Conservation (phyloP, 2,888 invertebrate genomes). For the Lagria hirta region DNA sequence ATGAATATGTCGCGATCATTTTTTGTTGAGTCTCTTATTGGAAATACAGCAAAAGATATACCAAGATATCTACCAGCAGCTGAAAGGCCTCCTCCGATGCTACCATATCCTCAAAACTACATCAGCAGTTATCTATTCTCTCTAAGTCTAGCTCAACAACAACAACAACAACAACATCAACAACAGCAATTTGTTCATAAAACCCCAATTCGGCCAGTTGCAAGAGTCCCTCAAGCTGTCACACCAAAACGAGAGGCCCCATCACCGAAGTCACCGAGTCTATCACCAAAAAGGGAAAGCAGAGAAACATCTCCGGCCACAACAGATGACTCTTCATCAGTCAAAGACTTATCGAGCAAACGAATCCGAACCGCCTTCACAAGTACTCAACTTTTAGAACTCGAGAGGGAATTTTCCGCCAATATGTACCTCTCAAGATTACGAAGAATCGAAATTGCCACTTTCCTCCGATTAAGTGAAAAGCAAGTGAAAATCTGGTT, state of each 20-base stretch:
- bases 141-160: conserved; percentile 65
- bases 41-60: conserved; percentile 61
- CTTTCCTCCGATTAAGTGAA: conserved; percentile 81
- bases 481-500: conserved; percentile 97
- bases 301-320: conserved; percentile 62
- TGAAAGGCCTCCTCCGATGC: conserved; percentile 57
- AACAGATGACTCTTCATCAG: conserved; percentile 55
- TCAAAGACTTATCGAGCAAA: conserved; percentile 71
- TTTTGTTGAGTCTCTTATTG: conserved; percentile 77
- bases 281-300: conserved; percentile 46
- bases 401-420: conserved; percentile 84
- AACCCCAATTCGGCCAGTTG: conserved; percentile 46
- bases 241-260: conserved; percentile 25
- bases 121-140: conserved; percentile 66
- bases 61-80: conserved; percentile 52
- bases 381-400: conserved; percentile 80
- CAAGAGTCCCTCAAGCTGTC: conserved; percentile 34
- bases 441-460: conserved; percentile 90
- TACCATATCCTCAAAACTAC: conserved; percentile 67
- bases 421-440: conserved; percentile 91
- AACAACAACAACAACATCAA: conserved; percentile 47
- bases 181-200: conserved; percentile 45
- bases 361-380: conserved; percentile 93
- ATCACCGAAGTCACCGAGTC: conserved; percentile 30
- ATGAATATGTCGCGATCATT: conserved; percentile 78